These are phyloP conservation scores for Harmothoe impar DNA, from an alignment of 2,888 invertebrate species.

Conservation along the genomic window DNA sequence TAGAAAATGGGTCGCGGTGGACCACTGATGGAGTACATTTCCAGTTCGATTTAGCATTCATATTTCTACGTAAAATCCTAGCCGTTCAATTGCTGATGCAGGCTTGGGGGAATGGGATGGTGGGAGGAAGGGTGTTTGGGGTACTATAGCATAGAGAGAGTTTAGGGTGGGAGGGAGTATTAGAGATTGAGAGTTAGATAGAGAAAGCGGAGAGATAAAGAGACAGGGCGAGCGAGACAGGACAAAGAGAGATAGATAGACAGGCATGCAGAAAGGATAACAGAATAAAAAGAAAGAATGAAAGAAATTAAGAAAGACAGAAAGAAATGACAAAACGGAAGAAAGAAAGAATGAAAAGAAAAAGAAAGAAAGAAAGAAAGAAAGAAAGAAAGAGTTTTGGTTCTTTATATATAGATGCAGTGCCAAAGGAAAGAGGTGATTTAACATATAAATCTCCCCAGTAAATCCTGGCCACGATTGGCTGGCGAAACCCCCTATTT, in stretches of 20 bases:
- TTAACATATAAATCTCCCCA: constrained; percentile 60
- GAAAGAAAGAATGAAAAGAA: no score
- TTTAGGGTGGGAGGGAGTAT: not conserved
- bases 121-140: not conserved
- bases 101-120: constrained; percentile 42
- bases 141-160: not conserved
- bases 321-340: not conserved
- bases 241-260: no score
- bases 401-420: not conserved
- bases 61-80: constrained; percentile 56
- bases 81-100: constrained; percentile 49
- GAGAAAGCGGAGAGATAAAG: no score
- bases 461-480: constrained; percentile 42
- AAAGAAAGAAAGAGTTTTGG: not conserved
- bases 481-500: constrained; percentile 13
- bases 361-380: no score
- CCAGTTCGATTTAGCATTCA: constrained; percentile 62
- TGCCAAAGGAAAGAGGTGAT: constrained; percentile 51
- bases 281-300: no score
- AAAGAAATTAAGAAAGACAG: no score
- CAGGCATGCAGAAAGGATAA: no score
- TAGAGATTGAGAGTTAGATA: not conserved
- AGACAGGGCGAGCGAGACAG: no score
- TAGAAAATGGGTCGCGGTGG: constrained; percentile 49
- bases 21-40: constrained; percentile 62